phyloP scores from a whole-genome alignment of 2,797 vertebrate species.

The Xenops minutus region DNA sequence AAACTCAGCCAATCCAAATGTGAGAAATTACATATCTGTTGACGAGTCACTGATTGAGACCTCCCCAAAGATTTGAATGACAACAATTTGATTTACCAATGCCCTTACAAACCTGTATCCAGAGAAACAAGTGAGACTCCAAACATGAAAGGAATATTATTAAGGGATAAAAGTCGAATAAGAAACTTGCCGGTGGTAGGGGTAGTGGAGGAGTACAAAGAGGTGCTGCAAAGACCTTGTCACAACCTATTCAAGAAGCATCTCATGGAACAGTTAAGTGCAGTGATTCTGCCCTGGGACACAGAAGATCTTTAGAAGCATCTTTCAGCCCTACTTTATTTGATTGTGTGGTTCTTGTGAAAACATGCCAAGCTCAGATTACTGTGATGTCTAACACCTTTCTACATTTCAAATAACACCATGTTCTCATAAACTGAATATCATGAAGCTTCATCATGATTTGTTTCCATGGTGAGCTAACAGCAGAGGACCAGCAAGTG shows the following conservation, averaged over 20 bases:
- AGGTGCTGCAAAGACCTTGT: background rate
- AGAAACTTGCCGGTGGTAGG: background rate
- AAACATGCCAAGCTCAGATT: conserved; percentile 17
- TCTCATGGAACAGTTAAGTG: background rate
- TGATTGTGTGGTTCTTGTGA: background rate
- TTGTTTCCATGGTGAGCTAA: conserved; percentile 56
- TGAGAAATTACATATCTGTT: background rate
- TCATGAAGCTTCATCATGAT: background rate
- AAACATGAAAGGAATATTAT: background rate
- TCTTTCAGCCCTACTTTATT: background rate
- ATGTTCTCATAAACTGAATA: conserved; percentile 38
- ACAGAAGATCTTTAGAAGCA: background rate
- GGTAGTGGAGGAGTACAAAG: background rate
- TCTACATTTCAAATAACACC: conserved; percentile 57
- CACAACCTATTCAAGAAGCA: background rate
- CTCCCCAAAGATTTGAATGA: background rate
- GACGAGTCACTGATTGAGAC: background rate
- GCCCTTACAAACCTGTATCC: background rate
- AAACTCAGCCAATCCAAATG: background rate
- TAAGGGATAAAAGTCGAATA: background rate
- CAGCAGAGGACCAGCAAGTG: background rate
- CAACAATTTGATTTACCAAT: background rate
- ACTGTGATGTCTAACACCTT: conserved; percentile 49
- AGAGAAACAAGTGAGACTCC: background rate
- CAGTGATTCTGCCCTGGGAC: background rate